phyloP scores from a whole-genome alignment of 2,113 vertebrate species.

The Datnioides undecimradiatus region DNA sequence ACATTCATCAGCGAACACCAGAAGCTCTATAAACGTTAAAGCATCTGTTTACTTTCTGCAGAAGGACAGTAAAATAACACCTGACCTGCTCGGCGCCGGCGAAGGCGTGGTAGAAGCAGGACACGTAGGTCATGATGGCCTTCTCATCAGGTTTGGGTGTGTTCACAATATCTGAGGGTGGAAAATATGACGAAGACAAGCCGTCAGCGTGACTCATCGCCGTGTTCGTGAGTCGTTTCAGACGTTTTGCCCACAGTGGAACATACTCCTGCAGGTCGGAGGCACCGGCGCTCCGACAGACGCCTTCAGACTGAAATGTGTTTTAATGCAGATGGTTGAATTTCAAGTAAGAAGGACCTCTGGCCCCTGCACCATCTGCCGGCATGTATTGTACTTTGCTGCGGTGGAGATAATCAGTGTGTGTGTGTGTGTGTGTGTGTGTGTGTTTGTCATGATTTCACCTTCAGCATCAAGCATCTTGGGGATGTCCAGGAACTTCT shows the following conservation, averaged over 20 bases:
- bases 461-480: constrained; percentile 94
- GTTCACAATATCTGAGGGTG: constrained; percentile 89
- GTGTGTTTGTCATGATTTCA: constrained; percentile 55
- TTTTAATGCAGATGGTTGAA: neutral
- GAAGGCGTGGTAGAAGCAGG: constrained; percentile 95
- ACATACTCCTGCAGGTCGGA: constrained; percentile 7
- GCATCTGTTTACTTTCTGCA: too few relatives aligned
- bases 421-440: neutral
- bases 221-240: neutral
- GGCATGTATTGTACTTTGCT: neutral
- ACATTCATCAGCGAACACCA: too few relatives aligned
- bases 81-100: constrained; percentile 92
- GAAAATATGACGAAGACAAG: neutral
- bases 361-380: constrained; percentile 21
- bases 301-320: constrained; percentile 33
- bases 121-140: constrained; percentile 95
- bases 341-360: neutral
- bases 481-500: constrained; percentile 94
- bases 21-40: too few relatives aligned
- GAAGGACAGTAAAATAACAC: neutral
- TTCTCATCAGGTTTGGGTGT: constrained; percentile 94
- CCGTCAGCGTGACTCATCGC: too few relatives aligned
- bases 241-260: neutral
- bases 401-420: neutral
- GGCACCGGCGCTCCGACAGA: neutral